Evolutionary conservation across 2,113 vertebrate species (phyloP), one percentile per base, ranked within the genome.

Genomic region (Indri indri): DNA sequence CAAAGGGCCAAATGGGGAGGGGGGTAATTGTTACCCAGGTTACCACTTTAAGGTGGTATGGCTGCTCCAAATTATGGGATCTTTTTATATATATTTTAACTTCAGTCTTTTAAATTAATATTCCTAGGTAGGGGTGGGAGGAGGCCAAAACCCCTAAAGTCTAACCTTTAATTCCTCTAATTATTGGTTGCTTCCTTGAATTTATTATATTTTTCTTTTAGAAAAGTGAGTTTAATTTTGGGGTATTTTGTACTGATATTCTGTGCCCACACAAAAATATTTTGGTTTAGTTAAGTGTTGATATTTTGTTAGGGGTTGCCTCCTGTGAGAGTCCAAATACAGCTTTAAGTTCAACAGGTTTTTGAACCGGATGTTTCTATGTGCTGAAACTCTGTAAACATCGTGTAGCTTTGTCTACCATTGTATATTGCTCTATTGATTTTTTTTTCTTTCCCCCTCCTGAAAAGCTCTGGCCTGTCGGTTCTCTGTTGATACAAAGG

Each of bases 361-460:
- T 89, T 81, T 45, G 47, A 96, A 80, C 37, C 6, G 14, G 88
- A 61, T 71, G 63, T 81, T 79, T 66, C 74, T 87, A 0, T 83
- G 83, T 59, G 25, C 54, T 23, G 14, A 76, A 90, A 65, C 52
- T 97, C 87, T 71, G 71, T 88, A 70, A 94, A 95, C 90, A 88
- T n/a, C 0, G 2, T 34, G 83, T 85, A 88, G 25, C 82, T 94
- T 63, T 70, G 45, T 89, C 66, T 37, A 6, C 66, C 70, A 27
- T 66, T 68, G 59, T 96, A 27, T 95, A 73, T 84, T 5, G 5
- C 54, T 45, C 32, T 94, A 91, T 95, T 92, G 95, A 77, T 94
- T 85, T 73, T 30, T 30, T 81, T 12, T 74, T 34, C 50, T 54
- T 32, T 34, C 37, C 37, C 63, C n/a, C 47, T 45, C 57, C 54